Evolutionary conservation across 2,888 invertebrate genomes (phyloP), one percentile per base, ranked within the genome.

Genomic region (Sphaeridia pumilis): DNA sequence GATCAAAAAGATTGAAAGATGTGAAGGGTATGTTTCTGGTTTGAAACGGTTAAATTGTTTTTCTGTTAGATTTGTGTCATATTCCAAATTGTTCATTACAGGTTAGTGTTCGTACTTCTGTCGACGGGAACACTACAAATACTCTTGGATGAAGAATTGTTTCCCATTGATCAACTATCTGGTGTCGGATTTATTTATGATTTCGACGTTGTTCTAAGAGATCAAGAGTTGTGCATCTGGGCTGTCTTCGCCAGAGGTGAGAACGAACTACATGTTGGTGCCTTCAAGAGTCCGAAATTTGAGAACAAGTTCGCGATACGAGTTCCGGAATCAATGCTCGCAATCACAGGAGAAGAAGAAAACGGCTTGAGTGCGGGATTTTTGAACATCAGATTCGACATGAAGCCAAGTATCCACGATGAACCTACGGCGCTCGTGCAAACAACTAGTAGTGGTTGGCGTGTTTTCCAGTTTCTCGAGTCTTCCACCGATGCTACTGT

Each of bases 401-500:
- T 49, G 2, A 49, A 59, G 22, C 27, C 53, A 2, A 54, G 56
- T 14, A 51, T 53, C 0, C 52, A 47, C n/a, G 62, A 62, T 43
- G 62, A 64, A 27, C 64, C 64, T 1, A 51, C 36, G 42, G 42
- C 52, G 14, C 53, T 64, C n/a, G 31, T 62, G 17, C 57, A 59
- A 46, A 31, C 56, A 25, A 27, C 21, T 7, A n/a, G n/a, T n/a
- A 7, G 35, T 1, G 51, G 46, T 3, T 44, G 52, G 10, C 49
- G 47, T 4, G 28, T 64, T 12, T 61, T 53, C 34, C 49, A 60
- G n/a, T 59, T 64, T 49, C 24, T 52, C n/a, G 61, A 64, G 45
- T 58, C 59, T 1, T 60, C 60, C 14, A 62, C 59, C 0, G 64
- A 64, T 38, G 49, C 53, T 4, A 62, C 61, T 1, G 42, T 64